These are phyloP conservation scores for Caloenas nicobarica DNA, from an alignment of 2,113 vertebrate genomes.

Conservation along the genomic window DNA sequence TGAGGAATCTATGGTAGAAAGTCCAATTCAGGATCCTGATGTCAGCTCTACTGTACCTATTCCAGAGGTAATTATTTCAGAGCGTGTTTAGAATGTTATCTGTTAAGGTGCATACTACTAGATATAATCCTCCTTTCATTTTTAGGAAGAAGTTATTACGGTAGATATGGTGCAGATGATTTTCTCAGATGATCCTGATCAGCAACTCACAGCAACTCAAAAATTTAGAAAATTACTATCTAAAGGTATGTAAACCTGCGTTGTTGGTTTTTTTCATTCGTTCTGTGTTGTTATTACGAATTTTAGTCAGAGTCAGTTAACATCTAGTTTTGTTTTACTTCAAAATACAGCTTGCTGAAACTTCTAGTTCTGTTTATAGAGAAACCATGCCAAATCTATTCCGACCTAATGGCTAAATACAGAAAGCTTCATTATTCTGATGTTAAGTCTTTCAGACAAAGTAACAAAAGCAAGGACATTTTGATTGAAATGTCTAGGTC, in stretches of 20 bases:
- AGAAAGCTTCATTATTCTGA: constrained; percentile 6
- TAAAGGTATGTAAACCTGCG: constrained; percentile 78
- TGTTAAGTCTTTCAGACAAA: not conserved
- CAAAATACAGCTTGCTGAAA: not conserved
- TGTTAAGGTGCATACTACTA: not conserved
- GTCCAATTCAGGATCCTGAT: constrained; percentile 91
- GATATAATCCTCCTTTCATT: not conserved
- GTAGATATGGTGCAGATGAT: constrained; percentile 93
- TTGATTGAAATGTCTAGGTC: not conserved
- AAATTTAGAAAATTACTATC: constrained; percentile 93
- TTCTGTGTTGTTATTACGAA: not conserved
- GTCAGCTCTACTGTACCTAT: constrained; percentile 90
- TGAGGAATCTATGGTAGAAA: constrained; percentile 90
- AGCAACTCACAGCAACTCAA: constrained; percentile 90
- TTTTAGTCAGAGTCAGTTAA: constrained; percentile 1
- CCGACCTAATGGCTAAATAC: not conserved
- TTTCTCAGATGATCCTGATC: constrained; percentile 89
- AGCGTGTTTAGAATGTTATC: not conserved
- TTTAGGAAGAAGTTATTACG: constrained; percentile 90
- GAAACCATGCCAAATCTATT: not conserved
- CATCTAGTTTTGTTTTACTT: not conserved
- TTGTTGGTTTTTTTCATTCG: not conserved
- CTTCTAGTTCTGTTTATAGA: not conserved
- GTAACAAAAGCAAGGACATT: not conserved
- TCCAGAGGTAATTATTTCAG: constrained; percentile 78